Evolutionary conservation across 2,888 invertebrate species (phyloP).

Genomic region (Trichogramma evanescens): DNA sequence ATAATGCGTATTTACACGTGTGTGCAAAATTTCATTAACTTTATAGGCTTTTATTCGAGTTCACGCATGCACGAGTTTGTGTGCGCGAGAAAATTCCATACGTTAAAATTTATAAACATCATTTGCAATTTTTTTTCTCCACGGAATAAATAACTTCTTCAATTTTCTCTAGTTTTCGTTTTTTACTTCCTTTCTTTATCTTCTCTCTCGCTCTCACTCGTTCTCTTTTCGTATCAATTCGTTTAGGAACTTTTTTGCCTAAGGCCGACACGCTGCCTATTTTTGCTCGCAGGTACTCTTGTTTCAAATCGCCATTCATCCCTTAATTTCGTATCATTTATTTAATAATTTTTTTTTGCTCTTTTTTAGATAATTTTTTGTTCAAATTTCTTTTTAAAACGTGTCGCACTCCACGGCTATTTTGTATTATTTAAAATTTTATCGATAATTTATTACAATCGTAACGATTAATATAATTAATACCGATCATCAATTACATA

Average conservation of each 20-base stretch:
- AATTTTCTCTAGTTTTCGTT: no score
- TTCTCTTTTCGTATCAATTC: not conserved
- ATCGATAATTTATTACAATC: constrained; percentile 17
- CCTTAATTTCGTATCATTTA: constrained; percentile 1
- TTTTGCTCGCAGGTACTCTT: constrained; percentile 19
- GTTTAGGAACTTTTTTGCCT: constrained; percentile 23
- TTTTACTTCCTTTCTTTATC: not conserved
- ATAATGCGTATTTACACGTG: not conserved
- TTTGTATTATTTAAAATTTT: constrained; percentile 15
- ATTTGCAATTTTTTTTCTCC: no score
- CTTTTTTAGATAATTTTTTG: not conserved
- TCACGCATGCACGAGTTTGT: not conserved
- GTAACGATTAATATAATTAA: constrained; percentile 2
- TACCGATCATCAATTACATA: not conserved
- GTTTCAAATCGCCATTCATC: constrained; percentile 10
- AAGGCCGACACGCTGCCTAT: constrained; percentile 16
- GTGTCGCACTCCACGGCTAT: constrained; percentile 11
- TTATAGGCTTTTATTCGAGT: not conserved
- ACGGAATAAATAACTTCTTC: no score
- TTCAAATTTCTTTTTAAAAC: constrained; percentile 9
- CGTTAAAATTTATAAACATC: no score
- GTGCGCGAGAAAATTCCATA: no score
- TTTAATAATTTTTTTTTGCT: not conserved
- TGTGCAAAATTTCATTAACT: constrained; percentile 9
- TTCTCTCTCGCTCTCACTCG: not conserved